Base-by-base conservation (phyloP, 2,113 vertebrate genomes). In the Anarrhichthys ocellatus region DNA sequence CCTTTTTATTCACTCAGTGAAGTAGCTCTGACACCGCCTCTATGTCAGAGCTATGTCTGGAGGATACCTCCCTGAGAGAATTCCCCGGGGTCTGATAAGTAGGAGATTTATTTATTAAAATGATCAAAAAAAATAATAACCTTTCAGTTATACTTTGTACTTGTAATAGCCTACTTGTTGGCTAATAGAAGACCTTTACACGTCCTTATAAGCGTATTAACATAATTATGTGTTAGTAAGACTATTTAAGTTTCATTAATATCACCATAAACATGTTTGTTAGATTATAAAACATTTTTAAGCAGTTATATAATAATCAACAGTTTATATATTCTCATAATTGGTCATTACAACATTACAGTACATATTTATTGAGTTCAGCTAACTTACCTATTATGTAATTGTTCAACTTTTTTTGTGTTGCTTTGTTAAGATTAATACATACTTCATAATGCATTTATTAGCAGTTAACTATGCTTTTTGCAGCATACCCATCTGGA, bases 1-100 rank as follows among this genome's bases (percentile, higher is more conserved):
- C 20, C 56, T 71, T 74, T 84, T 54, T 86, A 88, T 90, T 46
- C 2, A 1, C n/a, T 50, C 64, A 52, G 20, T 32, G 4, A 32
- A 32, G 32, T 32, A 14, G 11, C 2, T 10, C 3, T 5, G 44
- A 81, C 17, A 64, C 62, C 73, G 69, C 78, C 73, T 78, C 46
- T 9, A 6, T 13, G 9, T 13, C 54, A 3, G 6, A 20, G 50
- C 2, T 9, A 56, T 56, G 22, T 40, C 2, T 24, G 0, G 38
- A 15, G 4, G 6, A 6, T 42, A 76, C 17, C 29, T 48, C 36
- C 18, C 20, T 44, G 70, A 14, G 24, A 27, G 7, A 73, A 48
- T 46, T 22, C 29, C 7, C 6, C 1, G 0, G 0, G 22, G 52
- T n/a, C 15, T 40, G 27, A 27, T 27, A 27, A 27, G 27, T 27